A percentile compares a stretch with the other conserved stretches of the same genome.
Evolutionary conservation across 2,888 invertebrate species (phyloP).

Genomic region (Andricus quercusramuli): DNA sequence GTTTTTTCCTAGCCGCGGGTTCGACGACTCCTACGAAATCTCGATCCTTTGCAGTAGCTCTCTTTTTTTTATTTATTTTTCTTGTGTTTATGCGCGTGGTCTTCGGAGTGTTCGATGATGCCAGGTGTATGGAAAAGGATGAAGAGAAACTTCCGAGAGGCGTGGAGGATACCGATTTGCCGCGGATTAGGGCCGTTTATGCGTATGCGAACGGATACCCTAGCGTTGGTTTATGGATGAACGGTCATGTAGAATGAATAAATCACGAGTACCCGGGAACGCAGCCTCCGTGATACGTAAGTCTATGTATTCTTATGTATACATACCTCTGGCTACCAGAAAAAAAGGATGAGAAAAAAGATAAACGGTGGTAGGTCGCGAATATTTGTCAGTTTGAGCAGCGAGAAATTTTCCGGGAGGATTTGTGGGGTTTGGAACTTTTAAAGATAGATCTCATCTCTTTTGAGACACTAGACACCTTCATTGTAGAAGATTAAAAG

Average conservation of each 20-base stretch:
- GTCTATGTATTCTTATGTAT: conserved; percentile 40
- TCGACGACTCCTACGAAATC: conserved; percentile 57
- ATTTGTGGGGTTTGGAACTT: background rate
- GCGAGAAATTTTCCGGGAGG: background rate
- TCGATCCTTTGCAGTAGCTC: conserved; percentile 43
- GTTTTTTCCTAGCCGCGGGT: conserved; percentile 43
- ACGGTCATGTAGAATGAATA: conserved; percentile 63
- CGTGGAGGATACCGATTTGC: conserved; percentile 61
- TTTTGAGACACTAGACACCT: background rate
- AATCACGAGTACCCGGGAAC: conserved; percentile 58
- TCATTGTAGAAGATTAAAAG: background rate
- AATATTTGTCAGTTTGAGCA: background rate
- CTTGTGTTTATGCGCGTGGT: conserved; percentile 47
- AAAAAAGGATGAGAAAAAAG: background rate
- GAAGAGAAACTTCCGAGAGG: conserved; percentile 51
- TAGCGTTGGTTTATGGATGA: conserved; percentile 61
- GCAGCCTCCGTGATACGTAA: conserved; percentile 53
- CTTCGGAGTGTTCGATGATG: conserved; percentile 10
- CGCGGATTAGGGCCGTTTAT: conserved; percentile 60
- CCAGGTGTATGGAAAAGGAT: conserved; percentile 50
- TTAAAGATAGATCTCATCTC: background rate
- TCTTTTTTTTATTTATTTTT: conserved; percentile 46
- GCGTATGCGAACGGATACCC: conserved; percentile 52
- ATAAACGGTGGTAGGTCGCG: background rate
- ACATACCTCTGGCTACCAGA: background rate